These are phyloP conservation scores for Eurois occulta DNA, from an alignment of 2,888 invertebrate species.

Conservation along the genomic window DNA sequence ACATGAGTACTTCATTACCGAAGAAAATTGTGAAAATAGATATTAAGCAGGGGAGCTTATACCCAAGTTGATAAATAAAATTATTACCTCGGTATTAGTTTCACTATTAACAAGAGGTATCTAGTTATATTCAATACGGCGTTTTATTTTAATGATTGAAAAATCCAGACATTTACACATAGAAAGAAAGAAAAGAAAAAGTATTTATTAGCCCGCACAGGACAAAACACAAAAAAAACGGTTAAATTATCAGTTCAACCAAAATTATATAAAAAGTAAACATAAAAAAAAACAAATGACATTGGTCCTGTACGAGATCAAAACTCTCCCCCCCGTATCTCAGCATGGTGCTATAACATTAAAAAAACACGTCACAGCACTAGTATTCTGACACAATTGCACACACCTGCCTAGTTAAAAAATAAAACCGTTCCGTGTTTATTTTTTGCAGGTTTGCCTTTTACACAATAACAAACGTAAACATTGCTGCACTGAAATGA, in stretches of 20 bases:
- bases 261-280: too few species aligned
- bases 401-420: slow-evolving; percentile 1
- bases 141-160: neutral
- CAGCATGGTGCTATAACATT: too few species aligned
- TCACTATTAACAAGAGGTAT: neutral
- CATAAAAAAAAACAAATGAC: too few species aligned
- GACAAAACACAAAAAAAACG: too few species aligned
- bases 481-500: slow-evolving; percentile 25
- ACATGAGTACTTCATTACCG: neutral
- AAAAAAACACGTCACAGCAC: too few species aligned
- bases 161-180: neutral
- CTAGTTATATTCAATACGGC: neutral
- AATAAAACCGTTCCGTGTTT: neutral
- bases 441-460: slow-evolving; percentile 17
- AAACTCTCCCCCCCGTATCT: too few species aligned
- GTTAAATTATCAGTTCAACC: too few species aligned
- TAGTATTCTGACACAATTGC: too few species aligned
- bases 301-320: too few species aligned
- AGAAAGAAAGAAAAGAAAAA: too few species aligned
- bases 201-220: too few species aligned
- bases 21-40: neutral
- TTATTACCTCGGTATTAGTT: neutral
- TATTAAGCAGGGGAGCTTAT: neutral
- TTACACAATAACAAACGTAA: slow-evolving; percentile 36
- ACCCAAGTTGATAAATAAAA: neutral